Evolutionary conservation across 2,797 vertebrate species (phyloP).

Genomic region (Platalea minor): DNA sequence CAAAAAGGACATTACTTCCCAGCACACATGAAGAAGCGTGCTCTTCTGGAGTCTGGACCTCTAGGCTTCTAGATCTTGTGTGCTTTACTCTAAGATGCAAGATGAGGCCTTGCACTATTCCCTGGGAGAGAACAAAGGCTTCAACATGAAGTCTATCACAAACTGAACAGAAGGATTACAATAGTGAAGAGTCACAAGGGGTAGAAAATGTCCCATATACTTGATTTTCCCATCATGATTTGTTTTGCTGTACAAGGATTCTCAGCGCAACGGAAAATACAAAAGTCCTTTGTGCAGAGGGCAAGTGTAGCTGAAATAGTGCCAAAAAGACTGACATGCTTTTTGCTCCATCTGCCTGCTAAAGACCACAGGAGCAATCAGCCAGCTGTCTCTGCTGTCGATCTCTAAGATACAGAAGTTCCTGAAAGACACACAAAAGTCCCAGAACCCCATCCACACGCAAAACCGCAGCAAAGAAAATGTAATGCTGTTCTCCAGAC

Average conservation of each 20-base stretch:
- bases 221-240: conserved; percentile 50
- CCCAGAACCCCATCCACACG: neutral
- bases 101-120: neutral
- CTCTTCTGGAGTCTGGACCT: neutral
- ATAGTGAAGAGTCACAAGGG: neutral
- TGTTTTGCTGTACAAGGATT: conserved; percentile 42
- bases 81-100: neutral
- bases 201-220: conserved; percentile 9
- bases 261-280: neutral
- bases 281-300: conserved; percentile 53
- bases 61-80: neutral
- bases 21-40: neutral
- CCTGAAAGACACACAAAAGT: neutral
- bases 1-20: neutral
- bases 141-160: neutral
- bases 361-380: conserved; percentile 31
- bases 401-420: conserved; percentile 20
- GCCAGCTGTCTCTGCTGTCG: conserved; percentile 36
- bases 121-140: neutral
- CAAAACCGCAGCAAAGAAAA: neutral
- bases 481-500: neutral
- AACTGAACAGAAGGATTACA: neutral
- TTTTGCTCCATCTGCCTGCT: conserved; percentile 63
- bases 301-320: conserved; percentile 43
- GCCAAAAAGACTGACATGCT: conserved; percentile 53